A percentile compares a stretch with the other conserved stretches of the same genome.
These are phyloP conservation scores for Oxyruncus cristatus DNA, from an alignment of 2,113 vertebrate genomes.

Conservation along the genomic window DNA sequence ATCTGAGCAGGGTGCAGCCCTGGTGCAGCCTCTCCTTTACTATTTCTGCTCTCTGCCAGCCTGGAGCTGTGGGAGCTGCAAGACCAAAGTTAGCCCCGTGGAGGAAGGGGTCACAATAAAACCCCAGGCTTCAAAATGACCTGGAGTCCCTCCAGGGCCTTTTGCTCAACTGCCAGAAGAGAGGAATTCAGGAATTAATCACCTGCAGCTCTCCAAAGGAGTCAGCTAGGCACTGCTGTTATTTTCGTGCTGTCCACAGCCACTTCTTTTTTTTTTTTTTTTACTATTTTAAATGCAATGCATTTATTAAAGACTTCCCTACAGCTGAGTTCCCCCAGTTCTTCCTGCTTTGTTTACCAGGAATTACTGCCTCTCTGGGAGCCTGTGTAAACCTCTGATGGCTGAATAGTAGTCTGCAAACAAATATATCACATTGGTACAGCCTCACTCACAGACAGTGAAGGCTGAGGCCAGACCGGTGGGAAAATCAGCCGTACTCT, in stretches of 20 bases:
- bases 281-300: neutral
- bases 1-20: neutral
- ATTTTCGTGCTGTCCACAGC: neutral
- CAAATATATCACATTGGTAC: neutral
- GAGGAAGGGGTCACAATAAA: neutral
- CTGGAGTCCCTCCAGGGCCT: neutral
- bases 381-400: neutral
- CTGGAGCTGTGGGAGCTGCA: neutral
- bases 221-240: neutral
- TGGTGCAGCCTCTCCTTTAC: neutral
- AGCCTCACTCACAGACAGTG: neutral
- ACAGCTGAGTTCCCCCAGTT: neutral
- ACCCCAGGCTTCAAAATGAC: neutral
- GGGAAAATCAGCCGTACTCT: conserved; percentile 13
- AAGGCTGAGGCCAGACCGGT: neutral
- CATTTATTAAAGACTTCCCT: conserved; percentile 23
- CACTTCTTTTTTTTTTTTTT: neutral
- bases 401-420: neutral
- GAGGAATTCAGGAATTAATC: neutral
- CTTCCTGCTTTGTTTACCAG: conserved; percentile 8
- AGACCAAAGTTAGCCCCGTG: neutral
- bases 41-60: neutral
- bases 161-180: neutral
- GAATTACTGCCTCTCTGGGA: conserved; percentile 16
- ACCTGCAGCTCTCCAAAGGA: neutral